Conservation (phyloP, 2,888 invertebrate species). For the Coelopa pilipes region DNA sequence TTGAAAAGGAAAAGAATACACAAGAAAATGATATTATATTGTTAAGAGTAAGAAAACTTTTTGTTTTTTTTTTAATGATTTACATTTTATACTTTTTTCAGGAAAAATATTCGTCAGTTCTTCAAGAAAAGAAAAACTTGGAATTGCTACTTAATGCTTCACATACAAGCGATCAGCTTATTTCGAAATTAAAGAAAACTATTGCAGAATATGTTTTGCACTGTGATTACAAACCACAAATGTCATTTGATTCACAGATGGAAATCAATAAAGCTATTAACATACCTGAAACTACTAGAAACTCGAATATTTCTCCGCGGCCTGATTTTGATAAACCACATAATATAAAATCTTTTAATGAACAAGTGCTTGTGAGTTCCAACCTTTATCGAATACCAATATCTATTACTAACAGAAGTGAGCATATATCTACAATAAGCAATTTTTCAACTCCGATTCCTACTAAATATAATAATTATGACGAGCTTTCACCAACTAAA, state of each 20-base stretch:
- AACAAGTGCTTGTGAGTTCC: conserved; percentile 66
- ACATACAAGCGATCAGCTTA: conserved; percentile 41
- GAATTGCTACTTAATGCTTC: conserved; percentile 55
- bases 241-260: conserved; percentile 39
- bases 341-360: conserved; percentile 62
- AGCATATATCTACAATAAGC: too few species aligned
- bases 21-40: conserved; percentile 64
- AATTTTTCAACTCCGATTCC: not conserved
- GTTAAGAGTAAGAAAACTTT: conserved; percentile 63
- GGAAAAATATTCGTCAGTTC: conserved; percentile 58
- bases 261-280: conserved; percentile 48
- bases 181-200: conserved; percentile 47
- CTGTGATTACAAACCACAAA: conserved; percentile 49
- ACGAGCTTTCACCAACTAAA: conserved; percentile 1
- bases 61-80: not conserved
- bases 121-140: conserved; percentile 60
- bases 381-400: conserved; percentile 65
- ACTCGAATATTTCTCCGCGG: conserved; percentile 45
- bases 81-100: conserved; percentile 39
- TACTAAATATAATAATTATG: not conserved
- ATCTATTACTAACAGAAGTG: conserved; percentile 54
- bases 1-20: conserved; percentile 64
- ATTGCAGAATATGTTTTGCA: conserved; percentile 50
- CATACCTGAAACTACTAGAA: conserved; percentile 46
- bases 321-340: conserved; percentile 55